Percentiles rank a stretch among this genome's conserved stretches.
Evolutionary conservation across 2,888 invertebrate species (phyloP).

Genomic region (Nudaria mundana): DNA sequence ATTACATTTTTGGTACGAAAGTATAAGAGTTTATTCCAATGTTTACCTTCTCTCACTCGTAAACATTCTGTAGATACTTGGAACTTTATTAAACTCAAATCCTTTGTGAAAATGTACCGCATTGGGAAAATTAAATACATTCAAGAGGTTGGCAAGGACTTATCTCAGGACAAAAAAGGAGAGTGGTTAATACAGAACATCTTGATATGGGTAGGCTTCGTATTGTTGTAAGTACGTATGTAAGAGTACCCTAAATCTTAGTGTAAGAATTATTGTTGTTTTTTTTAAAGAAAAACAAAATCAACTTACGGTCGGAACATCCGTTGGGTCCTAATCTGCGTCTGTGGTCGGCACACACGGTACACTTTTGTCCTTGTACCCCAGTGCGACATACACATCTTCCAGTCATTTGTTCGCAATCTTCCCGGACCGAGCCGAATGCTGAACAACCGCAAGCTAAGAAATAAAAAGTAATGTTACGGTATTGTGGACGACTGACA

Average conservation of each 20-base stretch:
- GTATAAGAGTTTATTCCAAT: constrained; percentile 10
- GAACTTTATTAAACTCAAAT: constrained; percentile 7
- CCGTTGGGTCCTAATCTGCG: constrained; percentile 88
- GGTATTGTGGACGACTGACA: too few relatives aligned
- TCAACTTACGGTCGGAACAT: constrained; percentile 74
- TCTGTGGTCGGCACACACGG: constrained; percentile 88
- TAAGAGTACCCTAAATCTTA: constrained; percentile 34
- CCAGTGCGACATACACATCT: constrained; percentile 92
- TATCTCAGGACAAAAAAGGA: constrained; percentile 19
- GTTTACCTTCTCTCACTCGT: constrained; percentile 8
- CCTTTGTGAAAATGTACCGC: constrained; percentile 9
- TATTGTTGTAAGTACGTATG: constrained; percentile 36
- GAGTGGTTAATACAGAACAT: constrained; percentile 41
- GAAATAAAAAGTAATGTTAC: constrained; percentile 19
- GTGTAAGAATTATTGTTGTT: constrained; percentile 24
- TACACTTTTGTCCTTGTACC: constrained; percentile 93
- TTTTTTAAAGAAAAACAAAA: constrained; percentile 29
- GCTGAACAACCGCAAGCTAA: constrained; percentile 94
- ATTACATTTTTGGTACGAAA: too few relatives aligned
- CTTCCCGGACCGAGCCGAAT: constrained; percentile 93
- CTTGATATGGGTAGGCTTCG: constrained; percentile 46
- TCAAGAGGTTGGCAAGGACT: constrained; percentile 16
- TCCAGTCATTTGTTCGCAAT: constrained; percentile 97
- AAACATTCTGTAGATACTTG: constrained; percentile 9
- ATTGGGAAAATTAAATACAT: constrained; percentile 19